Base-by-base conservation (phyloP, 1,140 invertebrate species). In the Goniozus legneri region DNA sequence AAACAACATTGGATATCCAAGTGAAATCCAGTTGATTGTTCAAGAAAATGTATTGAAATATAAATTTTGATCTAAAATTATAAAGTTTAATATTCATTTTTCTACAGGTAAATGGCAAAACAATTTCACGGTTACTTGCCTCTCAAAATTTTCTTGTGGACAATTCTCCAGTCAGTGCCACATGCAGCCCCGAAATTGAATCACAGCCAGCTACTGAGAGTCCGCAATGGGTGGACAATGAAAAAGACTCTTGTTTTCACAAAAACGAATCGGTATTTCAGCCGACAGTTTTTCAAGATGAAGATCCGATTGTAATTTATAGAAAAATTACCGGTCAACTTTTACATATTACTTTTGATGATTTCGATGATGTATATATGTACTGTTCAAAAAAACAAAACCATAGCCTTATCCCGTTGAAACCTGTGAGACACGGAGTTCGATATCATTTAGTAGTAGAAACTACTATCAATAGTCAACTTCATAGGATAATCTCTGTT, bases 371-470 rank as follows among this genome's bases (percentile, higher is more conserved):
- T 34, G 69, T 87, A 1, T 77, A 83, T 51, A 82, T 88, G 2
- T 78, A 86, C n/a, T 84, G 84, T 51, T 86, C 87, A 13, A 83
- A 82, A 67, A 78, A 80, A 51, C 80, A 83, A n/a, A 81, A 80
- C 42, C 80, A 81, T 19, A 86, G 84, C 65, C 66, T 90, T n/a
- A 77, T 89, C 50, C 77, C 82, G 8, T 65, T 91, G 10, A 81
- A 84, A 43, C 86, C 86, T 1, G 77, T 77, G 21, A 83, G 80
- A 71, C 81, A 86, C 54, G 77, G 79, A 8, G 83, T 81, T 8
- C 76, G 82, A 33, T 89, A 89, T 72, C 82, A 86, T 63, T 68
- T 87, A 16, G 75, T 87, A 2, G 76, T 87, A 15, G 82, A 84
- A 57, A 79, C 84, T 8, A 78, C 79, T 6, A 81, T 81, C 2